Evolutionary conservation across 1,140 invertebrate species (phyloP).

Genomic region (Diachasmimorpha longicaudata): DNA sequence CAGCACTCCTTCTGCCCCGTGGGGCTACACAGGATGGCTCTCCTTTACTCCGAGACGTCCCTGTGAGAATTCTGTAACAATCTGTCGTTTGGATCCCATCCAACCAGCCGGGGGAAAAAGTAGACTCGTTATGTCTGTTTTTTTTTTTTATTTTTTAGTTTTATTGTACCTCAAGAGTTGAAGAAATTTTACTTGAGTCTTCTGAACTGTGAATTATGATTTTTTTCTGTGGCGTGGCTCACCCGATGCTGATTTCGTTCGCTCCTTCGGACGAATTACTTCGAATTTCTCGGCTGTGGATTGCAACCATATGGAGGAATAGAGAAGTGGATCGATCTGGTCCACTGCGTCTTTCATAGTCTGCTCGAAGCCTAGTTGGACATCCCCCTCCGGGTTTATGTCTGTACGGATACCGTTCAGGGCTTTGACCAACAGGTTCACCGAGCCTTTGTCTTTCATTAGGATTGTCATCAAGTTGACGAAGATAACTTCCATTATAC

Average conservation of each 20-base stretch:
- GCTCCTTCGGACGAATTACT: slow-evolving; percentile 32
- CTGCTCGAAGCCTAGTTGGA: slow-evolving; percentile 33
- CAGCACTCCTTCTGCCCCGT: neutral
- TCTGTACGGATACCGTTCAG: slow-evolving; percentile 34
- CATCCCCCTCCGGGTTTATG: slow-evolving; percentile 23
- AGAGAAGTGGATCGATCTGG: slow-evolving; percentile 37
- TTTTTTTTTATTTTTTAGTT: no score
- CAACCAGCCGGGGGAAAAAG: neutral
- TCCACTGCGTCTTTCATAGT: slow-evolving; percentile 35
- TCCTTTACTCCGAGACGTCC: neutral
- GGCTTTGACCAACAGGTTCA: slow-evolving; percentile 29
- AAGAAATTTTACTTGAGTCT: neutral
- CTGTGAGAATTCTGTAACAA: neutral
- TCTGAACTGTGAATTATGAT: neutral
- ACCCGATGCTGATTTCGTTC: slow-evolving; percentile 12
- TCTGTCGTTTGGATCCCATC: neutral
- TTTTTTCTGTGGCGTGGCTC: neutral
- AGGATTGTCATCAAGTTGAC: slow-evolving; percentile 30
- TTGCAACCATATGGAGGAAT: slow-evolving; percentile 35
- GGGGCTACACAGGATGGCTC: no score
- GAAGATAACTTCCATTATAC: slow-evolving; percentile 33
- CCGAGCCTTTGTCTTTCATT: slow-evolving; percentile 31
- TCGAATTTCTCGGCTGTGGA: slow-evolving; percentile 33
- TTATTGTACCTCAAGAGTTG: neutral
- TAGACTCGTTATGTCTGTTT: neutral